A percentile compares a stretch with the other conserved stretches of the same genome.
These are phyloP conservation scores for Gymnodraco acuticeps DNA, from an alignment of 2,797 vertebrate genomes.

Conservation along the genomic window DNA sequence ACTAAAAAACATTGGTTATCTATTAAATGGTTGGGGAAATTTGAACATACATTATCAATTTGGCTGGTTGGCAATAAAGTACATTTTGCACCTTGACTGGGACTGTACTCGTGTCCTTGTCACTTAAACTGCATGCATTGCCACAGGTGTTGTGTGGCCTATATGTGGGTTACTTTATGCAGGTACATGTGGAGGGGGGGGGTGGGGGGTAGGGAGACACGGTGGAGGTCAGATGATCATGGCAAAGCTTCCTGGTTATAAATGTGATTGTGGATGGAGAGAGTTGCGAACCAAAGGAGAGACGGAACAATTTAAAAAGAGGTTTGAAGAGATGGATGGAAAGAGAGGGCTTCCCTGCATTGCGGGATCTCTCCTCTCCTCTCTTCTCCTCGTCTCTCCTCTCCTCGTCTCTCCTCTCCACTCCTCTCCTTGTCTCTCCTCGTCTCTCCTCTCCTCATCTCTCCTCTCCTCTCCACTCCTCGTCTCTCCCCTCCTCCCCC, in stretches of 20 bases:
- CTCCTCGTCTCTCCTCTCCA: neutral
- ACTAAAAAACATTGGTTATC: no score
- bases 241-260: slow-evolving; percentile 25
- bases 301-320: slow-evolving; percentile 26
- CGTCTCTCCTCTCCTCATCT: no score
- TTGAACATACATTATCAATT: no score
- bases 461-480: neutral
- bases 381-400: no score
- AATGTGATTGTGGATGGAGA: slow-evolving; percentile 23
- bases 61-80: no score
- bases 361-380: slow-evolving; percentile 47
- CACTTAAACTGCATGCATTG: neutral
- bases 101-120: neutral
- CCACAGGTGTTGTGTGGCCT: slow-evolving; percentile 18
- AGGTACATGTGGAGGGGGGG: neutral
- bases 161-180: neutral
- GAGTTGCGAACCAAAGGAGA: slow-evolving; percentile 14
- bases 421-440: neutral
- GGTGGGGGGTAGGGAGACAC: neutral
- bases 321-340: slow-evolving; percentile 30
- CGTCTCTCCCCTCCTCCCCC: neutral
- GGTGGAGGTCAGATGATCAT: slow-evolving; percentile 17
- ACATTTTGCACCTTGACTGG: neutral
- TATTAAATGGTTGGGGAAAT: no score
- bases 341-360: slow-evolving; percentile 62